Percentiles rank a stretch among this genome's conserved stretches.
phyloP scores from a whole-genome alignment of 2,888 invertebrate species.

The Ecliptopera silaceata region DNA sequence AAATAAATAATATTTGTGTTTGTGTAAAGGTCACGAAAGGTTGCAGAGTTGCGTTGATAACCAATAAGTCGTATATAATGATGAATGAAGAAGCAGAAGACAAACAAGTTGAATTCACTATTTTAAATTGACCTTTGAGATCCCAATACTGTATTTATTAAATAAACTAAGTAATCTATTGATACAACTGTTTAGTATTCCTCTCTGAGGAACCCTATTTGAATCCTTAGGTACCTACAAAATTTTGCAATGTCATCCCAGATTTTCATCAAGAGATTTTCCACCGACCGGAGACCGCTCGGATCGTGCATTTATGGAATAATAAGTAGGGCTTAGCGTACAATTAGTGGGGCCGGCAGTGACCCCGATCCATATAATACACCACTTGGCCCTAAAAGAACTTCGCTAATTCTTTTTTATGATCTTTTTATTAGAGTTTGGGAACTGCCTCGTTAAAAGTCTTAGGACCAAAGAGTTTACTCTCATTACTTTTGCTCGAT shows the following conservation, averaged over 20 bases:
- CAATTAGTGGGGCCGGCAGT: constrained; percentile 54
- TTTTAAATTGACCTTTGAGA: too few species aligned
- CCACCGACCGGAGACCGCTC: constrained; percentile 38
- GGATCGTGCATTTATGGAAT: constrained; percentile 60
- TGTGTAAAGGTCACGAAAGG: too few species aligned
- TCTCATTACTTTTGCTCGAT: constrained; percentile 64
- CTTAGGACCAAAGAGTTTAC: constrained; percentile 60
- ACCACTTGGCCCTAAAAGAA: constrained; percentile 41
- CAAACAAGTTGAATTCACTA: too few species aligned
- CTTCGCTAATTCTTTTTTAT: constrained; percentile 68
- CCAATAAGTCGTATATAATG: too few species aligned
- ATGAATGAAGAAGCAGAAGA: too few species aligned
- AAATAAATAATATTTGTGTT: too few species aligned
- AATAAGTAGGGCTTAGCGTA: constrained; percentile 66
- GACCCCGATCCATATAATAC: constrained; percentile 48
- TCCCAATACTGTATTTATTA: too few species aligned
- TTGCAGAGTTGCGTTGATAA: too few species aligned
- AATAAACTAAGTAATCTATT: too few species aligned
- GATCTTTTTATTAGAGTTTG: constrained; percentile 74
- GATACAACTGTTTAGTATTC: not conserved
- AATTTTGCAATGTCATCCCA: constrained; percentile 24
- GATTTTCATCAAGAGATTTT: constrained; percentile 32
- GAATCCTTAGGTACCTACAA: not conserved
- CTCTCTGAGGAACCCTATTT: not conserved
- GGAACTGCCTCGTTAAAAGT: constrained; percentile 74